Percentiles rank a stretch among this genome's conserved stretches.
phyloP scores from a whole-genome alignment of 1,140 invertebrate genomes.

The Heterodera carotae region DNA sequence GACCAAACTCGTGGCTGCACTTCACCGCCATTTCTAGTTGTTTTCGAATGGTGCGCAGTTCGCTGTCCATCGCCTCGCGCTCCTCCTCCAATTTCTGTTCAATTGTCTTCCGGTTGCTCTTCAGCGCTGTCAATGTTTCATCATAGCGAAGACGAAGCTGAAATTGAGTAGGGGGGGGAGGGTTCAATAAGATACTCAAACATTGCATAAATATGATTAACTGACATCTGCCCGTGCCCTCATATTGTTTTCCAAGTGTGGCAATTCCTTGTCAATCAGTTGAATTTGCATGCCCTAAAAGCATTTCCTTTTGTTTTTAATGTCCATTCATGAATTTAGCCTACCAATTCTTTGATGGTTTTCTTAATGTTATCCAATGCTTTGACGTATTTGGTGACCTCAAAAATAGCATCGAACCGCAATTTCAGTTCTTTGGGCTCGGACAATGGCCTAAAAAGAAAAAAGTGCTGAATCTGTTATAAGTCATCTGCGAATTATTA shows the following conservation, averaged over 20 bases:
- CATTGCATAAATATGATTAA: conserved; percentile 13
- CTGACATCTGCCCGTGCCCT: conserved; percentile 13
- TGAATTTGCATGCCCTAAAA: conserved; percentile 53
- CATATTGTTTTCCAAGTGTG: conserved; percentile 48
- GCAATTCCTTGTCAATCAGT: conserved; percentile 49
- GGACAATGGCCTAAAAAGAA: conserved; percentile 78
- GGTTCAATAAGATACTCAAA: conserved; percentile 4
- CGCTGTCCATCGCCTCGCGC: conserved; percentile 16
- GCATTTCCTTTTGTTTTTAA: background rate
- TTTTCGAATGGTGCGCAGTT: conserved; percentile 19
- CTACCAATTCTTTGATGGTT: conserved; percentile 72
- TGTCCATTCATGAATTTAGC: conserved; percentile 14
- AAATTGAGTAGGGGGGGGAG: conserved; percentile 5
- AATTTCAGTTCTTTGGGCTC: conserved; percentile 90
- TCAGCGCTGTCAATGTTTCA: conserved; percentile 28
- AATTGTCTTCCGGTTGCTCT: conserved; percentile 30
- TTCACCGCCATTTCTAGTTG: conserved; percentile 30
- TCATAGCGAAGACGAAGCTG: conserved; percentile 30
- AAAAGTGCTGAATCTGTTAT: background rate
- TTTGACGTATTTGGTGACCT: conserved; percentile 87
- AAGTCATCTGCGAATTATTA: background rate
- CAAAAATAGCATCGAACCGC: conserved; percentile 97
- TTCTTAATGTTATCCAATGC: conserved; percentile 81
- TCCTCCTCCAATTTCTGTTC: conserved; percentile 16
- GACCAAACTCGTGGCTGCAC: conserved; percentile 32